A percentile compares a stretch with the other conserved stretches of the same genome.
Conservation (phyloP, 2,797 vertebrate genomes). For the Oophaga sylvatica region DNA sequence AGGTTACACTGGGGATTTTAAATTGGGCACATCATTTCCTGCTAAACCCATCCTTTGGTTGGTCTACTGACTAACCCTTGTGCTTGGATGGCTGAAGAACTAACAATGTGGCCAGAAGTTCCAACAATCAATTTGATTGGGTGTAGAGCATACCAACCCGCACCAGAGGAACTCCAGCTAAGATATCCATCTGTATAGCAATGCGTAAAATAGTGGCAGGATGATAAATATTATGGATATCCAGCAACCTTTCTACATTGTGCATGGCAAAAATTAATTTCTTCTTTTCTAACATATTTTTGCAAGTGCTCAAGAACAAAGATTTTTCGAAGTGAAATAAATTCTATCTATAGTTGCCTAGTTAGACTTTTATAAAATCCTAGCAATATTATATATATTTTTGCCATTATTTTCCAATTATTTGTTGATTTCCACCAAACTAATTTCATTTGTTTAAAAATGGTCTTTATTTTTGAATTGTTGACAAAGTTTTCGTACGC, state of each 20-base stretch:
- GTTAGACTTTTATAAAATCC: constrained; percentile 5
- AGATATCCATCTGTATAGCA: no score
- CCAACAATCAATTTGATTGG: no score
- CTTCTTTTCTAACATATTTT: not conserved
- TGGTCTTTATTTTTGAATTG: not conserved
- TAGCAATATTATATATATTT: constrained; percentile 26
- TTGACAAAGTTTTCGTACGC: not conserved
- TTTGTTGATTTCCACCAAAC: constrained; percentile 18
- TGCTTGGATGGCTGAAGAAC: no score
- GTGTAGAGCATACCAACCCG: no score
- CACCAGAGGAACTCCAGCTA: no score
- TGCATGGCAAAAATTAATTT: not conserved
- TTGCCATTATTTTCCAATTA: constrained; percentile 51
- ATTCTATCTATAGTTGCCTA: not conserved
- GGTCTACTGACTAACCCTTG: no score
- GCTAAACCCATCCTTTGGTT: no score
- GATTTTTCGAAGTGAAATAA: not conserved
- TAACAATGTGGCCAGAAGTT: no score
- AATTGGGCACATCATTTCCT: no score
- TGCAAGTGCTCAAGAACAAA: no score
- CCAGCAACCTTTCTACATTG: not conserved
- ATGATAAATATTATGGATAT: not conserved
- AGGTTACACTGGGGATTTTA: no score
- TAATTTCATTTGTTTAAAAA: constrained; percentile 26
- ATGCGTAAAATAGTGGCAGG: no score